Percentiles rank a stretch among this genome's conserved stretches.
phyloP scores from a whole-genome alignment of 2,113 vertebrate genomes.

The Prunella fulvescens region DNA sequence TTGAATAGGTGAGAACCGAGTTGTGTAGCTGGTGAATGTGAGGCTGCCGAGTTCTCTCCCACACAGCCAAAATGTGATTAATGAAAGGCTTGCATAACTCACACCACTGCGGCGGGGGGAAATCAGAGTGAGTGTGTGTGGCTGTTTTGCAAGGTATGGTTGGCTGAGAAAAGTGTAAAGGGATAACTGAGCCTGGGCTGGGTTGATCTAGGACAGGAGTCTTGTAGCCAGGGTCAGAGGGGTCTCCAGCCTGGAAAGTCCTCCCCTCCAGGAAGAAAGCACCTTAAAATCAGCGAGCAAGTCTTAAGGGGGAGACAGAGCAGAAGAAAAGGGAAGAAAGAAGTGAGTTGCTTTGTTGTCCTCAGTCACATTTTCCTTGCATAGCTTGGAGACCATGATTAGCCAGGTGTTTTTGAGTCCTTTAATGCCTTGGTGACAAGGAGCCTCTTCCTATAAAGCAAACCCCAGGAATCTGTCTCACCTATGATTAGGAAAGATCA shows the following conservation, averaged over 20 bases:
- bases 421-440: background rate
- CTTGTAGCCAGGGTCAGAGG: rapidly evolving
- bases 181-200: background rate
- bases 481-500: background rate
- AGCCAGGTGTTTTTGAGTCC: background rate
- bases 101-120: background rate
- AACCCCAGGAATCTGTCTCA: background rate
- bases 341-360: background rate
- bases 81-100: slow-evolving; percentile 36
- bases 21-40: background rate
- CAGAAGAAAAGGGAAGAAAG: background rate
- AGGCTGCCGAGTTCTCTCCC: slow-evolving; percentile 17
- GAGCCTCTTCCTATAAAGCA: background rate
- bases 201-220: background rate
- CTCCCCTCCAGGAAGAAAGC: background rate
- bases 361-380: background rate
- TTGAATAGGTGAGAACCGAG: slow-evolving; percentile 2
- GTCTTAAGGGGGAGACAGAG: background rate
- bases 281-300: background rate
- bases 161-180: background rate
- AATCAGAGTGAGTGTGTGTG: background rate
- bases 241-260: background rate
- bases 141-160: background rate
- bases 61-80: slow-evolving; percentile 20
- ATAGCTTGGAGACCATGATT: background rate